A percentile compares a stretch with the other conserved stretches of the same genome.
These are phyloP conservation scores for Ostrea edulis DNA, from an alignment of 1,140 invertebrate species.

Conservation along the genomic window DNA sequence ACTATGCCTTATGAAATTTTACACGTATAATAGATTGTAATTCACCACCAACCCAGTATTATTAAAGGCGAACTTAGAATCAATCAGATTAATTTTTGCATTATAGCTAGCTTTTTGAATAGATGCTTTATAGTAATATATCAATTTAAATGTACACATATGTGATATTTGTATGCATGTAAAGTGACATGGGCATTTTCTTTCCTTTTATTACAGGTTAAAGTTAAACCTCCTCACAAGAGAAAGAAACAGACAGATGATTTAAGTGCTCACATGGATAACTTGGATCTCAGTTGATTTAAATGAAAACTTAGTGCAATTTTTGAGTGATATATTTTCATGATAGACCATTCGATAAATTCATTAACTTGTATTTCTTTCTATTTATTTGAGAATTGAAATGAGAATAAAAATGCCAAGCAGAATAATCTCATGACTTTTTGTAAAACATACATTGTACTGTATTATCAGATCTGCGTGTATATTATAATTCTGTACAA, in stretches of 20 bases:
- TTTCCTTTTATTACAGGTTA: not conserved
- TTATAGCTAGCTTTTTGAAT: no score
- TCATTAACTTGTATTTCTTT: no score
- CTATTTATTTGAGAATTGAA: not conserved
- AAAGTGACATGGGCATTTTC: not conserved
- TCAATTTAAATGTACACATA: not conserved
- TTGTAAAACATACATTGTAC: no score
- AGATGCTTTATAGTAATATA: no score
- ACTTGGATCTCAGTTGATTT: not conserved
- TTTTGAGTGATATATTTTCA: not conserved
- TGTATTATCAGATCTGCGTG: no score
- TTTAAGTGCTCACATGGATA: not conserved
- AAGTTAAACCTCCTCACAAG: not conserved
- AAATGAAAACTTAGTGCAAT: not conserved
- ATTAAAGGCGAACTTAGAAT: no score
- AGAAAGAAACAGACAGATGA: slow-evolving; percentile 5
- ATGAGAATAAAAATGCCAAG: no score
- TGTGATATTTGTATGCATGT: not conserved
- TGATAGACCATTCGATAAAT: not conserved
- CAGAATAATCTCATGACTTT: not conserved
- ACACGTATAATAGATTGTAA: no score
- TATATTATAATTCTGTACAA: no score
- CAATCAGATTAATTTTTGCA: no score
- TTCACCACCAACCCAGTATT: no score
- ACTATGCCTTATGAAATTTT: no score